These are phyloP conservation scores for Harlomillsia oculata DNA, from an alignment of 1,140 invertebrate species.

Conservation along the genomic window DNA sequence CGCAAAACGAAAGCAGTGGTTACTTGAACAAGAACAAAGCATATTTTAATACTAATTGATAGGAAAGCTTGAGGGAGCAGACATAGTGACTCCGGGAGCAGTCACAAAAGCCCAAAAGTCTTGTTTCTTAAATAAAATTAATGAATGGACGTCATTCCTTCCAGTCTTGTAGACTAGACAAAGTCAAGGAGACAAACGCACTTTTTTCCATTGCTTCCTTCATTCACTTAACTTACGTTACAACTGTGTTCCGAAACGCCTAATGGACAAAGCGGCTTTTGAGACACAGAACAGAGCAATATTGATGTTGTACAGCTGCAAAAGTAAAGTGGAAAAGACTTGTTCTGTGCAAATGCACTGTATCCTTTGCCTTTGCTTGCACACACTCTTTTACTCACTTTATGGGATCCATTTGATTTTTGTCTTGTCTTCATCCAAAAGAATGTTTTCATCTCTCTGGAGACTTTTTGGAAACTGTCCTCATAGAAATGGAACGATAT, in stretches of 20 bases:
- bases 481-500: too few species aligned
- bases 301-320: conserved; percentile 17
- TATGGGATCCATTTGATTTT: too few species aligned
- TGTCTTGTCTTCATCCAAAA: too few species aligned
- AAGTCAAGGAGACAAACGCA: too few species aligned
- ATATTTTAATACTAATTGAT: conserved; percentile 20
- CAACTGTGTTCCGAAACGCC: neutral
- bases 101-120: conserved; percentile 9
- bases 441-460: too few species aligned
- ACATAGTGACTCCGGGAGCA: conserved; percentile 1
- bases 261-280: neutral
- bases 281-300: neutral
- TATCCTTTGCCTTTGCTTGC: too few species aligned
- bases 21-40: too few species aligned
- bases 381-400: too few species aligned
- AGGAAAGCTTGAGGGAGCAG: conserved; percentile 7
- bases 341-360: too few species aligned
- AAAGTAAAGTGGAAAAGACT: neutral
- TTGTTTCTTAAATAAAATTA: conserved; percentile 18
- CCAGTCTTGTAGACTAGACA: too few species aligned
- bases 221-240: neutral
- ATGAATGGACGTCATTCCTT: conserved; percentile 1
- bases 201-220: conserved; percentile 1
- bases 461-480: too few species aligned
- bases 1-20: too few species aligned